Evolutionary conservation across 2,888 invertebrate species (phyloP).

Genomic region (Calliopum simillimum): DNA sequence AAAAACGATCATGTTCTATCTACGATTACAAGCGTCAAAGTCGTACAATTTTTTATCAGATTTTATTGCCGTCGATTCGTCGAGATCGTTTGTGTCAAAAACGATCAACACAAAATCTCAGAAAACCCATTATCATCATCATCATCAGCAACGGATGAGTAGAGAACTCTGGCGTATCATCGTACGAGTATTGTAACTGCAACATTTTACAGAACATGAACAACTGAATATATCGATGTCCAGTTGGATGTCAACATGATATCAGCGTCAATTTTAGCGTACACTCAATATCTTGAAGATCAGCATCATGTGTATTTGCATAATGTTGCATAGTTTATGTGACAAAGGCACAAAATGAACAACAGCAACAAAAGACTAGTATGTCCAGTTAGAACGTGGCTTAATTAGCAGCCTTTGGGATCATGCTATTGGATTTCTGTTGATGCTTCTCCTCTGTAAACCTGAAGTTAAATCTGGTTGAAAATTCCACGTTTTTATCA

Average conservation of each 20-base stretch:
- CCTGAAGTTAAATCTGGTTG: too few relatives aligned
- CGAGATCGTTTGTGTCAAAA: not conserved
- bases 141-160: not conserved
- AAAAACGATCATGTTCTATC: conserved; percentile 30
- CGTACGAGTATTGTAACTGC: conserved; percentile 16
- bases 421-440: too few relatives aligned
- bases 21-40: conserved; percentile 23
- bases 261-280: conserved; percentile 3
- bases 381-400: too few relatives aligned
- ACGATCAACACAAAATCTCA: not conserved
- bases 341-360: conserved; percentile 6
- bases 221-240: conserved; percentile 20
- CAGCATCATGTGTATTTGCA: conserved; percentile 14
- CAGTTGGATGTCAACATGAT: conserved; percentile 29
- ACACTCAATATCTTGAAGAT: not conserved
- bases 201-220: conserved; percentile 15
- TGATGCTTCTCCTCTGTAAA: too few relatives aligned
- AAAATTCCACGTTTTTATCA: too few relatives aligned
- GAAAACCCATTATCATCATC: not conserved
- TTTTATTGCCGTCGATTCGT: conserved; percentile 19
- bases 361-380: not conserved
- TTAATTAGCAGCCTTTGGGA: too few relatives aligned
- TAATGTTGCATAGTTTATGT: conserved; percentile 21
- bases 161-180: too few relatives aligned
- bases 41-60: conserved; percentile 47